These are phyloP conservation scores for Otolemur garnettii DNA, from an alignment of 2,113 vertebrate species.

Conservation along the genomic window DNA sequence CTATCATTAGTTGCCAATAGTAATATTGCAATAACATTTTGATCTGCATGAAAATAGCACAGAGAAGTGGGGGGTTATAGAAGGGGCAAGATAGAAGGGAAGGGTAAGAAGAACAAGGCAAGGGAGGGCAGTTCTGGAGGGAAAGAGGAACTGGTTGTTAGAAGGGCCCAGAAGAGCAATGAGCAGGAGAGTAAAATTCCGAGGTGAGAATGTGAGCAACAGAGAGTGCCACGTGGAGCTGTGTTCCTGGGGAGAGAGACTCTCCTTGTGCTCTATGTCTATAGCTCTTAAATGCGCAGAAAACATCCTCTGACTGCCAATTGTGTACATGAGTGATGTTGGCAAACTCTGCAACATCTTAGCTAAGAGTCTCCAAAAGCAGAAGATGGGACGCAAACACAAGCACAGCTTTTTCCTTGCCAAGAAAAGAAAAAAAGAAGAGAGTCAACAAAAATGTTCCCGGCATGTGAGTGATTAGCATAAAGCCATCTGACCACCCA, in stretches of 20 bases:
- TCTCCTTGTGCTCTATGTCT: rapidly evolving
- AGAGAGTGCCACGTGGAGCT: not conserved
- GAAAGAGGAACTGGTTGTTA: not conserved
- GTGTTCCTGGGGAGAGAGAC: not conserved
- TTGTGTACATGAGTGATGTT: not conserved
- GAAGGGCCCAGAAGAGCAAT: not conserved
- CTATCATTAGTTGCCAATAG: not conserved
- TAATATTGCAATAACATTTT: not conserved
- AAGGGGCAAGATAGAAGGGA: not conserved
- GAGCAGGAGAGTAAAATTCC: not conserved
- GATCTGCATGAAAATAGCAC: not conserved
- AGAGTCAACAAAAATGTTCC: not conserved
- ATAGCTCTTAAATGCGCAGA: not conserved
- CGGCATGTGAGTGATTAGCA: not conserved
- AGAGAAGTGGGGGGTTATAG: not conserved
- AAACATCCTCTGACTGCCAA: not conserved
- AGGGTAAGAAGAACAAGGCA: not conserved
- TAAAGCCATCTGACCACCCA: not conserved
- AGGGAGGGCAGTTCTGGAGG: not conserved
- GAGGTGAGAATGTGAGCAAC: not conserved
- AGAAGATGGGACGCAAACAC: not conserved
- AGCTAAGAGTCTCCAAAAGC: not conserved
- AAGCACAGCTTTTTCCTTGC: not conserved
- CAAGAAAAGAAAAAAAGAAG: constrained; percentile 23
- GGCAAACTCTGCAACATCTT: not conserved